phyloP scores from a whole-genome alignment of 2,113 vertebrate genomes.

The Mormoops blainvillei region DNA sequence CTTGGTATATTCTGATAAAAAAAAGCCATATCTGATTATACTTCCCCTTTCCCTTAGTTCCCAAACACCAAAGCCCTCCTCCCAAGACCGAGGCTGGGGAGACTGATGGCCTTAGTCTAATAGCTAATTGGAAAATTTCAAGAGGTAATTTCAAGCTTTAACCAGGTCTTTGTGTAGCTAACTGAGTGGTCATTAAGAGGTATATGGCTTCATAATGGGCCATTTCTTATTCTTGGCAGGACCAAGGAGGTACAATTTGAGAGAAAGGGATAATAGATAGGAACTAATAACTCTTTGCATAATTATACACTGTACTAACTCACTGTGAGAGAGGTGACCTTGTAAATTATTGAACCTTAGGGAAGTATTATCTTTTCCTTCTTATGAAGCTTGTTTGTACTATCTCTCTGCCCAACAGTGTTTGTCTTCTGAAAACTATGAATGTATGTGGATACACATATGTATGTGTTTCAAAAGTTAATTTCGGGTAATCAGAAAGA shows the following conservation, averaged over 20 bases:
- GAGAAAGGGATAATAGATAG: slow-evolving; percentile 48
- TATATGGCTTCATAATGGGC: slow-evolving; percentile 48
- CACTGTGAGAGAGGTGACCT: slow-evolving; percentile 36
- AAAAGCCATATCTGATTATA: slow-evolving; percentile 22
- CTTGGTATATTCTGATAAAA: slow-evolving; percentile 17
- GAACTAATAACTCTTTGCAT: slow-evolving; percentile 18
- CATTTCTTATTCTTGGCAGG: slow-evolving; percentile 65
- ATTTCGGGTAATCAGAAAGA: slow-evolving; percentile 1
- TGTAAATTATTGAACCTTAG: slow-evolving; percentile 40
- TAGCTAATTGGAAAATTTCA: slow-evolving; percentile 57
- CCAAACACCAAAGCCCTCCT: slow-evolving; percentile 3
- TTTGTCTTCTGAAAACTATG: slow-evolving; percentile 32
- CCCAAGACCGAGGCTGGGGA: neutral
- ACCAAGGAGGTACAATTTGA: slow-evolving; percentile 40
- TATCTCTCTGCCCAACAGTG: neutral
- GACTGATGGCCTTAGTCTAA: slow-evolving; percentile 48
- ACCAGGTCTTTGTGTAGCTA: slow-evolving; percentile 53
- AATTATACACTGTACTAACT: slow-evolving; percentile 30
- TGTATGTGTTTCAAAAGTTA: neutral
- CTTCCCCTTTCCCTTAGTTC: neutral
- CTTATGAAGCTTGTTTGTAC: neutral
- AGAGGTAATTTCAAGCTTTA: slow-evolving; percentile 62
- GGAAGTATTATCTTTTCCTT: slow-evolving; percentile 43
- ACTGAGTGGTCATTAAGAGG: slow-evolving; percentile 57
- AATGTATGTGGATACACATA: neutral